These are phyloP conservation scores for Tanytarsus gracilentus DNA, from an alignment of 2,888 invertebrate species.

Conservation along the genomic window DNA sequence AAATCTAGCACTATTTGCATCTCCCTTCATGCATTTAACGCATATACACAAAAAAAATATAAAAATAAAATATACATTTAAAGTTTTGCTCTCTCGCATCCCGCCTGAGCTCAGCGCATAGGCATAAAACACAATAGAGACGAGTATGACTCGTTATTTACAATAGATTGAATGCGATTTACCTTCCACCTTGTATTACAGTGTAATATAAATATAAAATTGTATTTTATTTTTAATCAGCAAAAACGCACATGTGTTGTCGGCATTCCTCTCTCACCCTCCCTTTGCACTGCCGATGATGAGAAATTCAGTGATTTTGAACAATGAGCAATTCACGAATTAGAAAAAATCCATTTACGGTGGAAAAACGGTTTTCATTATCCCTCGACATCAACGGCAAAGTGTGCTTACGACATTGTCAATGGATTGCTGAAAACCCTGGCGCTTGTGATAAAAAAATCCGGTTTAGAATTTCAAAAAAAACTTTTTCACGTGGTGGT, in stretches of 20 bases:
- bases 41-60: no score
- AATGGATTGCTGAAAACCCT: not conserved
- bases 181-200: slow-evolving; percentile 25
- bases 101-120: slow-evolving; percentile 6
- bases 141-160: slow-evolving; percentile 13
- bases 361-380: not conserved
- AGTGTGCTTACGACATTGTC: no score
- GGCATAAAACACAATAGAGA: not conserved
- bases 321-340: slow-evolving; percentile 24
- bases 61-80: no score
- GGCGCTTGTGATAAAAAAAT: not conserved
- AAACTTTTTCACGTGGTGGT: no score
- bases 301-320: slow-evolving; percentile 10
- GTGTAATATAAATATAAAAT: slow-evolving; percentile 22
- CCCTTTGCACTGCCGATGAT: not conserved
- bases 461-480: slow-evolving; percentile 27
- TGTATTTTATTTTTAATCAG: slow-evolving; percentile 29
- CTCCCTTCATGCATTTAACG: not conserved
- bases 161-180: slow-evolving; percentile 22
- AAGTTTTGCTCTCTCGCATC: no score
- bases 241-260: slow-evolving; percentile 22
- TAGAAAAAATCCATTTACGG: slow-evolving; percentile 21
- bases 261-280: not conserved
- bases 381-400: slow-evolving; percentile 6
- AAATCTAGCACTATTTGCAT: not conserved